Evolutionary conservation across 2,797 vertebrate genomes (phyloP).

Genomic region (Parauchenoglanis ngamensis): DNA sequence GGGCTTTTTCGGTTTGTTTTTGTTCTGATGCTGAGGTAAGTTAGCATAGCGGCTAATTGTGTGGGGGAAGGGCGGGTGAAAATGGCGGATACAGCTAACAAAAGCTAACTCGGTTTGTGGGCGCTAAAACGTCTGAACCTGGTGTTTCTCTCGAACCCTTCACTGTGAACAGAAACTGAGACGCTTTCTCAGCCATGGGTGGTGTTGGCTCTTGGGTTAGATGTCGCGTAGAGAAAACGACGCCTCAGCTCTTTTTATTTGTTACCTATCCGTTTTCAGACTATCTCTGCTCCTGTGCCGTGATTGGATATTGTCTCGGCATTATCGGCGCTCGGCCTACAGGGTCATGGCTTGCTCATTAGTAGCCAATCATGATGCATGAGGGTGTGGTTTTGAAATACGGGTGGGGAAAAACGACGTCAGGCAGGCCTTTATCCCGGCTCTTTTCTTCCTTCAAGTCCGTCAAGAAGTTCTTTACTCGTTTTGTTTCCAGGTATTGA

Average conservation of each 20-base stretch:
- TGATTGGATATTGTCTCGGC: not conserved
- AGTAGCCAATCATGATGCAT: not conserved
- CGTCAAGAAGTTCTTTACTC: not conserved
- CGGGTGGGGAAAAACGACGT: not conserved
- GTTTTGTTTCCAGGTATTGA: too few relatives aligned
- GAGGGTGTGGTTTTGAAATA: not conserved
- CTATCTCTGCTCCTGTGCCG: too few relatives aligned
- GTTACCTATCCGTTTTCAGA: not conserved
- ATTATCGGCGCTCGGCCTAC: not conserved
- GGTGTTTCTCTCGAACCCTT: not conserved
- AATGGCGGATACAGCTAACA: not conserved
- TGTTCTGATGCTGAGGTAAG: not conserved
- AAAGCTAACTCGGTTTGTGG: not conserved
- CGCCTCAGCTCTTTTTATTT: not conserved
- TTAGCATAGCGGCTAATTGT: not conserved
- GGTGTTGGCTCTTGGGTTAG: not conserved
- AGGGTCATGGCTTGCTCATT: not conserved
- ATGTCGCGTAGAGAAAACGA: not conserved
- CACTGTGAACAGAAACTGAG: not conserved
- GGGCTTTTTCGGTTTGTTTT: too few relatives aligned
- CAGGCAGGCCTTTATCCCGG: not conserved
- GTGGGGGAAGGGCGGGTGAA: conserved; percentile 23
- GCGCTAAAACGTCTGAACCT: too few relatives aligned
- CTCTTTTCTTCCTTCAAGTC: not conserved
- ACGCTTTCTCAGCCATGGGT: not conserved